Conservation (phyloP, 2,113 vertebrate genomes). For the Ramphastos sulfuratus region DNA sequence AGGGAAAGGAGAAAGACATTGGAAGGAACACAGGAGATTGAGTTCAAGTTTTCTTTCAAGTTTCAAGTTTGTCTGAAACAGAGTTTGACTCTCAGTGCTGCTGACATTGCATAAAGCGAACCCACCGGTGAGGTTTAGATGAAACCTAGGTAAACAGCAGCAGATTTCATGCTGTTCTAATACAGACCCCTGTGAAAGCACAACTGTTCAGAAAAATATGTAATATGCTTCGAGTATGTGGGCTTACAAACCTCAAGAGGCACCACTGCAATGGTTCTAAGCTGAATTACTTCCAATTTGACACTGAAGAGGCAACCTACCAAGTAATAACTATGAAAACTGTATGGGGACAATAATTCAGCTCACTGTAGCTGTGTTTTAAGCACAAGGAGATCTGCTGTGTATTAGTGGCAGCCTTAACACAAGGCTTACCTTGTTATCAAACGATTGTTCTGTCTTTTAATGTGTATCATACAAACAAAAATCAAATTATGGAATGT, state of each 20-base stretch:
- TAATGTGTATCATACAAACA: neutral
- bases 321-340: constrained; percentile 70
- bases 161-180: constrained; percentile 71
- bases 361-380: constrained; percentile 2
- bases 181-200: constrained; percentile 58
- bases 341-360: constrained; percentile 58
- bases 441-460: neutral
- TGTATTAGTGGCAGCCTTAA: constrained; percentile 25
- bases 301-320: constrained; percentile 69
- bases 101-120: constrained; percentile 50
- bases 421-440: constrained; percentile 11
- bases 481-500: neutral
- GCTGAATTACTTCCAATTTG: constrained; percentile 67
- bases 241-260: constrained; percentile 57
- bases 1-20: neutral
- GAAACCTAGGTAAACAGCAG: constrained; percentile 57
- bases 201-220: constrained; percentile 43
- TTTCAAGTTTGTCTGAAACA: constrained; percentile 15
- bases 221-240: constrained; percentile 60
- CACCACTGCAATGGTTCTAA: constrained; percentile 54
- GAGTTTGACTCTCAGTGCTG: constrained; percentile 57
- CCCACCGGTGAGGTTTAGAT: constrained; percentile 49
- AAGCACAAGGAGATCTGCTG: constrained; percentile 10
- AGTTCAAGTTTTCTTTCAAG: constrained; percentile 21
- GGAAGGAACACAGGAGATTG: neutral